Evolutionary conservation across 2,888 invertebrate genomes (phyloP), one percentile per base, ranked within the genome.

Genomic region (Arge pagana): DNA sequence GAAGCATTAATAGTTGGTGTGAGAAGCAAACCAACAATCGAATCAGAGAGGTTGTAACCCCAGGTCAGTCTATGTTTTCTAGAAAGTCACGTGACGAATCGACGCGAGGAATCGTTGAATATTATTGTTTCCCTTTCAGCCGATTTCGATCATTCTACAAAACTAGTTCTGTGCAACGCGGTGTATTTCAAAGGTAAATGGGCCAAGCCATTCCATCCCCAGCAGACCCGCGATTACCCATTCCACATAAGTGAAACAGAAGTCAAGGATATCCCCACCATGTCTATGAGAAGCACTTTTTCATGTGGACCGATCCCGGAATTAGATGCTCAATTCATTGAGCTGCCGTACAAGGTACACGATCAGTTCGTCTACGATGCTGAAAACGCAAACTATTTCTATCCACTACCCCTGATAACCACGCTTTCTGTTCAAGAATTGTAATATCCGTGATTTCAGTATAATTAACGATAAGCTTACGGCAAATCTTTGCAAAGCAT

Each of bases 111-210:
- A n/a, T n/a, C n/a, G n/a, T n/a, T n/a, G n/a, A n/a, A n/a, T n/a
- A n/a, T n/a, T n/a, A n/a, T n/a, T n/a, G n/a, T n/a, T 39, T 10
- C 37, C 19, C 23, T 61, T 59, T 48, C 56, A 78, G 84, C 80
- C 57, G 78, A 80, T 63, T 68, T 92, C 1, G 65, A 78, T 66
- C 41, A 48, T 0, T 66, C 77, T 0, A 89, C 90, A 1, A 80
- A 85, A 42, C 75, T 91, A 52, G 85, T 93, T 3, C 81, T 94
- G 6, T 83, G 91, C 2, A 94, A 93, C 71, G 93, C 93, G 0
- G 82, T 94, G 13, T 92, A 93, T 71, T 94, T 94, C 77, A 93
- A 93, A 80, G 89, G 88, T 2, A 79, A 82, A 28, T 94, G 93
- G 92, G 73, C 79, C 33, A 71, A 81, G 24, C 80, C 85, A 61